Conservation (phyloP, 2,888 invertebrate species). For the Lithosia quadra region DNA sequence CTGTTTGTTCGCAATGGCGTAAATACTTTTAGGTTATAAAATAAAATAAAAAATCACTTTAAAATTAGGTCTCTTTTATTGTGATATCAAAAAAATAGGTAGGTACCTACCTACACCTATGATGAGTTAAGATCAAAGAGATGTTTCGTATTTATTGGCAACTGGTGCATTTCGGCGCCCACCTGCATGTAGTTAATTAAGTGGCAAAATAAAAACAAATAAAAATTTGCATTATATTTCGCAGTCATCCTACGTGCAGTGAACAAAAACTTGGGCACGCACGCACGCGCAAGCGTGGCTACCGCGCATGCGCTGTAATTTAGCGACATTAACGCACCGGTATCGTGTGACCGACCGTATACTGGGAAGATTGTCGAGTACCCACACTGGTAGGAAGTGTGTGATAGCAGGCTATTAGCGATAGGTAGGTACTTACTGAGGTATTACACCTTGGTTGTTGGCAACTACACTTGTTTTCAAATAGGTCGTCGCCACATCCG, state of each 20-base stretch:
- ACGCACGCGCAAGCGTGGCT: slow-evolving; percentile 30
- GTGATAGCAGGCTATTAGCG: slow-evolving; percentile 2
- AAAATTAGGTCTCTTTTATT: too few relatives aligned
- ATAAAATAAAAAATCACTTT: too few relatives aligned
- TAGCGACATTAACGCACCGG: slow-evolving; percentile 53
- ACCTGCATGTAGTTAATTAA: slow-evolving; percentile 42
- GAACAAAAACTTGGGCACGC: slow-evolving; percentile 34
- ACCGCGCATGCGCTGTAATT: slow-evolving; percentile 49
- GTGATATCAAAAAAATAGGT: neutral
- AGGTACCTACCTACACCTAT: too few relatives aligned
- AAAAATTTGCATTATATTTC: slow-evolving; percentile 38
- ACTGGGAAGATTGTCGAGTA: neutral
- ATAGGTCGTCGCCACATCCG: neutral
- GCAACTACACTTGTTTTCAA: neutral
- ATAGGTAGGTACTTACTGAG: neutral
- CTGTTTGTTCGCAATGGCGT: too few relatives aligned
- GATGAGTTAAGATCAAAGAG: neutral
- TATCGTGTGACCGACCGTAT: slow-evolving; percentile 37
- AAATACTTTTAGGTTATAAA: too few relatives aligned
- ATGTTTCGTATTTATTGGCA: neutral
- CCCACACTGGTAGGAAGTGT: neutral
- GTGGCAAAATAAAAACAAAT: slow-evolving; percentile 17
- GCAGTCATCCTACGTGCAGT: slow-evolving; percentile 30
- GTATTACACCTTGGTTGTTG: neutral
- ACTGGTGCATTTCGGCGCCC: slow-evolving; percentile 14